Percentiles rank a stretch among this genome's conserved stretches.
phyloP scores from a whole-genome alignment of 53 echinoderm and acorn worm genomes.

The Actinopyga echinites region DNA sequence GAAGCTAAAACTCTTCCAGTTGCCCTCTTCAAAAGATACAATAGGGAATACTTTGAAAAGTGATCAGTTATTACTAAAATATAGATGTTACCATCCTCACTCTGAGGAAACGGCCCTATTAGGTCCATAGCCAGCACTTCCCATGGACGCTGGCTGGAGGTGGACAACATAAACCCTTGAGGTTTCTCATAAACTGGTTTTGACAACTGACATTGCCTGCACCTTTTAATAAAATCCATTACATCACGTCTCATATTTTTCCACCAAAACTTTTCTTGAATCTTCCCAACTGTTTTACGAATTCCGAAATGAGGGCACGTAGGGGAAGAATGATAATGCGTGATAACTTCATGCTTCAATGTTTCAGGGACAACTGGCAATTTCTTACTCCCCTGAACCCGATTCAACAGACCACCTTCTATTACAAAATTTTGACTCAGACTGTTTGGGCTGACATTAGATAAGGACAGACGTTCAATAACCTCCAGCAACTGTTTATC shows the following conservation, averaged over 20 bases:
- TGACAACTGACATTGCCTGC: slow-evolving; percentile 22
- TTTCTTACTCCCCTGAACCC: slow-evolving; percentile 10
- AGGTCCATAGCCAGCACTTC: slow-evolving; percentile 39
- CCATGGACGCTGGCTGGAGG: slow-evolving; percentile 26
- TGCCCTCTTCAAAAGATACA: slow-evolving; percentile 45
- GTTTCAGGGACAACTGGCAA: slow-evolving; percentile 16
- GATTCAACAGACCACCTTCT: background rate
- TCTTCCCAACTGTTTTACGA: too few species aligned
- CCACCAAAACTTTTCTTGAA: too few species aligned
- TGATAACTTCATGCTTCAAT: slow-evolving; percentile 3
- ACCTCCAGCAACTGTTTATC: background rate
- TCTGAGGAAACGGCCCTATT: slow-evolving; percentile 44
- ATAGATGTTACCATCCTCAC: slow-evolving; percentile 47
- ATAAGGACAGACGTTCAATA: background rate
- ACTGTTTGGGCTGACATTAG: background rate
- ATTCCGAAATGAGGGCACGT: slow-evolving; percentile 2
- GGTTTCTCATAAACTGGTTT: slow-evolving; percentile 32
- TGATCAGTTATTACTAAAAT: slow-evolving; percentile 51
- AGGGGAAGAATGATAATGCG: background rate
- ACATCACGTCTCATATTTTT: too few species aligned
- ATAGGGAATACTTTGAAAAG: slow-evolving; percentile 34
- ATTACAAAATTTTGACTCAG: slow-evolving; percentile 17
- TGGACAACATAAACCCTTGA: slow-evolving; percentile 44
- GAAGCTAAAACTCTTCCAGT: slow-evolving; percentile 38
- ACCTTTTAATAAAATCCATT: slow-evolving; percentile 25